Percentiles rank a stretch among this genome's conserved stretches.
phyloP scores from a whole-genome alignment of 2,888 invertebrate genomes.

The Dynastes tityus region DNA sequence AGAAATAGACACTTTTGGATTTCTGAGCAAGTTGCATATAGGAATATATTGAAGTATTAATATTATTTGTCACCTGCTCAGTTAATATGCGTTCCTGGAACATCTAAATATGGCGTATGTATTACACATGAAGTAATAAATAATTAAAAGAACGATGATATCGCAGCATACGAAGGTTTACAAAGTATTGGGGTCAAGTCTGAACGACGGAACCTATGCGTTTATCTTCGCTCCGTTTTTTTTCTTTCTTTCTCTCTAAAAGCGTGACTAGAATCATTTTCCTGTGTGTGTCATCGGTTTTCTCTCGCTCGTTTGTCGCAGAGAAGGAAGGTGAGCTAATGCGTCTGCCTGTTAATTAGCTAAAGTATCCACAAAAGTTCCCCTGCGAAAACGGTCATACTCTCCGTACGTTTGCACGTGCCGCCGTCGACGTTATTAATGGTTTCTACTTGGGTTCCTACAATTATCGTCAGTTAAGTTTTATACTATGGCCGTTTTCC shows the following conservation, averaged over 20 bases:
- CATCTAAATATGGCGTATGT: slow-evolving; percentile 28
- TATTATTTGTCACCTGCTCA: slow-evolving; percentile 21
- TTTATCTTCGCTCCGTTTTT: slow-evolving; percentile 45
- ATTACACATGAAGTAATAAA: slow-evolving; percentile 29
- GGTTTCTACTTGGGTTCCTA: slow-evolving; percentile 30
- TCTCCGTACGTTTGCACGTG: slow-evolving; percentile 36
- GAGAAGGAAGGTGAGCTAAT: slow-evolving; percentile 54
- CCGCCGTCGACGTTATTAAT: slow-evolving; percentile 27
- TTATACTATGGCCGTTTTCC: not conserved
- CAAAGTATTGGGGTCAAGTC: slow-evolving; percentile 46
- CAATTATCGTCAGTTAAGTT: slow-evolving; percentile 26
- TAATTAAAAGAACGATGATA: slow-evolving; percentile 41
- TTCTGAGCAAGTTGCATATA: too few relatives aligned
- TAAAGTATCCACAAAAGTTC: slow-evolving; percentile 50
- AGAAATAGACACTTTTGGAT: too few relatives aligned
- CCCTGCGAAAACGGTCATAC: slow-evolving; percentile 41
- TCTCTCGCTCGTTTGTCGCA: slow-evolving; percentile 53
- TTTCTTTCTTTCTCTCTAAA: slow-evolving; percentile 41
- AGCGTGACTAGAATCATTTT: slow-evolving; percentile 59
- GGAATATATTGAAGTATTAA: not conserved
- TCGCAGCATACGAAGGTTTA: slow-evolving; percentile 43
- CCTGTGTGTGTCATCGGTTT: slow-evolving; percentile 52
- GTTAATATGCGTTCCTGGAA: slow-evolving; percentile 24
- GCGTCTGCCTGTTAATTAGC: slow-evolving; percentile 56
- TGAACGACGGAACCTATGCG: slow-evolving; percentile 29